Evolutionary conservation across 2,797 vertebrate genomes (phyloP).

Genomic region (Peromyscus aztecus): DNA sequence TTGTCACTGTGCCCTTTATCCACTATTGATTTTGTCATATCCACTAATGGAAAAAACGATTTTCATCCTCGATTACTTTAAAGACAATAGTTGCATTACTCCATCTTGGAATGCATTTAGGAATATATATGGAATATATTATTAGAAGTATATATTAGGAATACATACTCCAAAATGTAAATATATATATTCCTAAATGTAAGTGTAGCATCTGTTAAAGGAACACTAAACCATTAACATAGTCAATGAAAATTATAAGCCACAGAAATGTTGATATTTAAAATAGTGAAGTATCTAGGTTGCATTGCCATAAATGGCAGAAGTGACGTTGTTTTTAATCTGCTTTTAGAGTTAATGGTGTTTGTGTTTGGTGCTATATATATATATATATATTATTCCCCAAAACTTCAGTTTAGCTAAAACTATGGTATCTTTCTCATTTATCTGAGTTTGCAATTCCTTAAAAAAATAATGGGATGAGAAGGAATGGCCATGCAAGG

Average conservation of each 20-base stretch:
- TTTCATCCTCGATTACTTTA: background rate
- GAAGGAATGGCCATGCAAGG: background rate
- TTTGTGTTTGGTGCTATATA: background rate
- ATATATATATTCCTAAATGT: background rate
- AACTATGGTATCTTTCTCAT: background rate
- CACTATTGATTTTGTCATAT: background rate
- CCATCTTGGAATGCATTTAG: background rate
- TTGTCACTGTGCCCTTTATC: background rate
- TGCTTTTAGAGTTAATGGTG: background rate
- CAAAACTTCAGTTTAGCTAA: background rate
- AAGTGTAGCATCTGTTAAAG: background rate
- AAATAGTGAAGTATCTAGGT: background rate
- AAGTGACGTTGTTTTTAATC: background rate
- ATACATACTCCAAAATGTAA: too few relatives aligned
- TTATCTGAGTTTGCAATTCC: background rate
- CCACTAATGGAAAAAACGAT: background rate
- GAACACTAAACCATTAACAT: background rate
- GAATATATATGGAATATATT: background rate
- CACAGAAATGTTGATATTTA: background rate
- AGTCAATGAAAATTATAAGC: background rate
- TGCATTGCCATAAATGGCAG: fast-evolving
- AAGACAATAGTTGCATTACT: background rate
- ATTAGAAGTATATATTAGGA: too few relatives aligned
- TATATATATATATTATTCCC: background rate
- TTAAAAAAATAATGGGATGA: conserved; percentile 9